phyloP scores from a whole-genome alignment of 2,888 invertebrate species.

The Andrena flavipes region DNA sequence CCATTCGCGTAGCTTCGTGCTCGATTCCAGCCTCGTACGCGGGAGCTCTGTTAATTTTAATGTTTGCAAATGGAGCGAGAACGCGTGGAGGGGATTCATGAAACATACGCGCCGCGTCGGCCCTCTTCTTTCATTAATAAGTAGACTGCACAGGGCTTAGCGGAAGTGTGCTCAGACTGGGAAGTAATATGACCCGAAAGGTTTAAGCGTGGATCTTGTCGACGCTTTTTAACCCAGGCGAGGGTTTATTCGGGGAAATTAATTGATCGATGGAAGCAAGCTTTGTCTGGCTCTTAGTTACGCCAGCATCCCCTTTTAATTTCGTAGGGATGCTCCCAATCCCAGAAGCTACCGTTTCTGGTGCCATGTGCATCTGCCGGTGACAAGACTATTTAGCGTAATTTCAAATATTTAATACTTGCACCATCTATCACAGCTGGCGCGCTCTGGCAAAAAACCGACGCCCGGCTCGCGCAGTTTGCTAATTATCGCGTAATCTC shows the following conservation, averaged over 20 bases:
- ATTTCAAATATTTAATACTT: conserved; percentile 25
- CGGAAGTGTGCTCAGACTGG: conserved; percentile 18
- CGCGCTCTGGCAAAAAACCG: conserved; percentile 23
- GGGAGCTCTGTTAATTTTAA: conserved; percentile 9
- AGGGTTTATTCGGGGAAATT: conserved; percentile 25
- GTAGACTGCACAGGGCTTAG: neutral
- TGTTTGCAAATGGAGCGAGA: neutral
- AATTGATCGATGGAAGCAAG: neutral
- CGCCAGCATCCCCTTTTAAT: neutral
- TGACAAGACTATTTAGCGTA: conserved; percentile 14
- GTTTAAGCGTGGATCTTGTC: conserved; percentile 4
- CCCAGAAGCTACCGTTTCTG: neutral
- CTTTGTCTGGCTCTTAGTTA: neutral
- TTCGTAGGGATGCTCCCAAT: neutral
- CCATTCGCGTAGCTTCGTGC: neutral
- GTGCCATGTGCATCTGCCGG: neutral
- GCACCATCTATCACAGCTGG: conserved; percentile 22
- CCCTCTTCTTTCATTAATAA: conserved; percentile 5
- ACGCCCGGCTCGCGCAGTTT: conserved; percentile 20
- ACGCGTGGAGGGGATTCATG: neutral
- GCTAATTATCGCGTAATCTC: conserved; percentile 61
- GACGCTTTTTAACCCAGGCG: conserved; percentile 4
- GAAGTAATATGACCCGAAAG: conserved; percentile 29
- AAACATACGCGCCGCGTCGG: neutral
- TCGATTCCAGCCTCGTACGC: neutral